These are phyloP conservation scores for Rhingia rostrata DNA, from an alignment of 2,888 invertebrate genomes.

Conservation along the genomic window DNA sequence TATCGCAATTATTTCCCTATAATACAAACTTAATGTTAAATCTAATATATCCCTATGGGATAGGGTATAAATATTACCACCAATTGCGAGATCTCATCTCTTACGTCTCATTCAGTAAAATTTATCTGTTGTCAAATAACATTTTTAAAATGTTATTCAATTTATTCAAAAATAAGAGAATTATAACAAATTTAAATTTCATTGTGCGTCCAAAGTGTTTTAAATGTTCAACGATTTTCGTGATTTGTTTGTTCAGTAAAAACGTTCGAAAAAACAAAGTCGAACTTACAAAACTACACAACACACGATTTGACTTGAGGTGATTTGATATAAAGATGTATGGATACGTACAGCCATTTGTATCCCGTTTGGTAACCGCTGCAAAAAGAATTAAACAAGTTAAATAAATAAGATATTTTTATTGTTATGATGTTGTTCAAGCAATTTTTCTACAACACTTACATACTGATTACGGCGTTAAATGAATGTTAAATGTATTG, in stretches of 20 bases:
- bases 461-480: background rate
- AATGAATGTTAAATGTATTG: too few relatives aligned
- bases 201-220: too few relatives aligned
- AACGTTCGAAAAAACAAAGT: conserved; percentile 10
- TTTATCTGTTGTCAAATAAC: too few relatives aligned
- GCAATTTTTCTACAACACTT: conserved; percentile 6
- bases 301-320: conserved; percentile 34
- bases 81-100: too few relatives aligned
- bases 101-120: too few relatives aligned
- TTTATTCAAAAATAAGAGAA: too few relatives aligned
- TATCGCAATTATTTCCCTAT: too few relatives aligned
- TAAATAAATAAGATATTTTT: conserved; percentile 12
- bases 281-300: conserved; percentile 32
- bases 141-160: too few relatives aligned
- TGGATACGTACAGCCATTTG: conserved; percentile 77
- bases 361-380: conserved; percentile 77
- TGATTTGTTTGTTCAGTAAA: conserved; percentile 4
- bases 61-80: too few relatives aligned
- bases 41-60: too few relatives aligned
- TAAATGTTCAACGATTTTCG: background rate
- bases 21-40: too few relatives aligned
- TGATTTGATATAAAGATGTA: conserved; percentile 31
- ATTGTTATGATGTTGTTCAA: conserved; percentile 7
- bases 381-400: conserved; percentile 67
- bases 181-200: too few relatives aligned